Conservation (phyloP, 2,888 invertebrate species). For the Achlya flavicornis region DNA sequence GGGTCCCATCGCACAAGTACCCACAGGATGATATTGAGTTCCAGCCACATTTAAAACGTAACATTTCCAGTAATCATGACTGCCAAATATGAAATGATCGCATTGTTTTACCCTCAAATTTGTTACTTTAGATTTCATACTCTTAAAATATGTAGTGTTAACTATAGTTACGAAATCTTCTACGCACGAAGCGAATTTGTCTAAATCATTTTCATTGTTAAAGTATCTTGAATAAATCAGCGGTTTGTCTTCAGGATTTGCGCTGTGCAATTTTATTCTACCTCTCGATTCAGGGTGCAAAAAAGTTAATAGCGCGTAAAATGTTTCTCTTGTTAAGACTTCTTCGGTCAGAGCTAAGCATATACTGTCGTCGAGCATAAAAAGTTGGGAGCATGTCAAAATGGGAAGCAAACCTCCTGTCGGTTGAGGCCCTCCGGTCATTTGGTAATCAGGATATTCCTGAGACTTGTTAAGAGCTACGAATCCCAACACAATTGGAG, state of each 20-base stretch:
- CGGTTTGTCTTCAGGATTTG: conserved; percentile 47
- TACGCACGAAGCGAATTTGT: conserved; percentile 38
- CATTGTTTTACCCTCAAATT: conserved; percentile 42
- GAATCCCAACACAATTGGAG: conserved; percentile 49
- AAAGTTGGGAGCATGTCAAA: conserved; percentile 40
- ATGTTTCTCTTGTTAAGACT: conserved; percentile 27
- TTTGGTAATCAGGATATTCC: conserved; percentile 57
- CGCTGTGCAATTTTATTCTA: conserved; percentile 39
- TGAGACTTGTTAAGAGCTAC: conserved; percentile 51
- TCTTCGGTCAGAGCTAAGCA: conserved; percentile 41
- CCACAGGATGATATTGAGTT: conserved; percentile 83
- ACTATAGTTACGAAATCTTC: conserved; percentile 44
- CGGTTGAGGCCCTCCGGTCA: conserved; percentile 39
- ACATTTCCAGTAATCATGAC: conserved; percentile 57
- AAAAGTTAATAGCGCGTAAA: conserved; percentile 39
- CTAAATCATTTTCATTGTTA: conserved; percentile 42
- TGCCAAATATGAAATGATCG: conserved; percentile 31
- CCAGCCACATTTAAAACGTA: conserved; percentile 65
- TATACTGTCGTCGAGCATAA: conserved; percentile 41
- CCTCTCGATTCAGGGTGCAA: conserved; percentile 59
- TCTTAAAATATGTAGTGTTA: conserved; percentile 46
- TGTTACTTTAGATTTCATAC: conserved; percentile 36
- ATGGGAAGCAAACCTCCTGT: conserved; percentile 36
- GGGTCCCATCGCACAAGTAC: conserved; percentile 62
- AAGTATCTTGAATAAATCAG: conserved; percentile 45